Evolutionary conservation across 2,888 invertebrate genomes (phyloP), one percentile per base, ranked within the genome.

Genomic region (Tetanocera ferruginea): DNA sequence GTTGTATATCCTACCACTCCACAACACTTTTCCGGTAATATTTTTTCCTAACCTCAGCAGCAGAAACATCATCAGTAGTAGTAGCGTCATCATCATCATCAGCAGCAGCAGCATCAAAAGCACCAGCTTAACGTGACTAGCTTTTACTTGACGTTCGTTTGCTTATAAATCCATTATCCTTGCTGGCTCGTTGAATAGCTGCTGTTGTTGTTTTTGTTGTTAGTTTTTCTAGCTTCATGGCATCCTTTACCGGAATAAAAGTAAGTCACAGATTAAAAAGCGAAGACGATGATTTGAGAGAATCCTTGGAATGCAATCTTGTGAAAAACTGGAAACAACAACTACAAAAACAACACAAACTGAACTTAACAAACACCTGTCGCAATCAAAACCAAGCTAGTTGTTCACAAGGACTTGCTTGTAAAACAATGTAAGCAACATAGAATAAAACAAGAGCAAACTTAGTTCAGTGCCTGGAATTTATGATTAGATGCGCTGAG

Each of bases 281-380:
- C 43, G 43, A 43, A 19, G 69, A 49, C n/a, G 51, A 51, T 49
- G 69, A 69, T 69, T 69, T 69, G 25, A 17, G 14, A 25, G n/a
- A 69, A 51, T 51, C 28, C 9, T 67, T 23, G 43, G 43, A 43
- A 67, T 67, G 43, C 25, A 67, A 67, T 67, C 19, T 67, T 67
- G 17, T 64, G 31, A 64, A 34, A 64, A 64, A n/a, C 28, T 8
- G 37, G 19, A 23, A 67, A 67, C 67, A 37, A 67, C 43, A 67
- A 49, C 43, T 11, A 43, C n/a, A 49, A 2, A 43, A 67, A 67
- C 43, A 19, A 9, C n/a, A n/a, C n/a, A n/a, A n/a, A n/a, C n/a
- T n/a, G 5, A 67, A 67, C 37, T 66, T 49, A 17, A 19, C 67
- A 67, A 67, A 43, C 67, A 67, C 19, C 67, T 67, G 67, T 67